Evolutionary conservation across 2,888 invertebrate species (phyloP).

Genomic region (Synergus japonicus): DNA sequence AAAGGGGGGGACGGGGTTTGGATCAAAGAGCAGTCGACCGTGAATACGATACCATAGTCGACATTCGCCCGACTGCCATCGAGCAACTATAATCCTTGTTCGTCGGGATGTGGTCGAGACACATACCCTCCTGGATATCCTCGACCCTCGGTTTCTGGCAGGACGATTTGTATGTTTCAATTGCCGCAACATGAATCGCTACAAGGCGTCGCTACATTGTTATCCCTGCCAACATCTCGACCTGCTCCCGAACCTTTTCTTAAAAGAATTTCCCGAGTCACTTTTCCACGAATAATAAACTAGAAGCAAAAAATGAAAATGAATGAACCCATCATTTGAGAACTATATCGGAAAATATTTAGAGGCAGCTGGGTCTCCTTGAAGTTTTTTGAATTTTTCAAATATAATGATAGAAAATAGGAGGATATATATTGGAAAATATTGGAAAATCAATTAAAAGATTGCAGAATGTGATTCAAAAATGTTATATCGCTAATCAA

Average conservation of each 20-base stretch:
- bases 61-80: constrained; percentile 61
- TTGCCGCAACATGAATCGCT: constrained; percentile 59
- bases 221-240: constrained; percentile 48
- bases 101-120: constrained; percentile 47
- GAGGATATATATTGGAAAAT: too few species aligned
- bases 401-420: too few species aligned
- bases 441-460: not conserved
- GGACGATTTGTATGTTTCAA: constrained; percentile 71
- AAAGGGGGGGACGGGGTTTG: not conserved
- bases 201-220: constrained; percentile 53
- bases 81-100: constrained; percentile 64
- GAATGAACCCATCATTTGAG: constrained; percentile 40
- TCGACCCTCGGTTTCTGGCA: constrained; percentile 60
- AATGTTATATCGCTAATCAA: not conserved
- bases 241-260: constrained; percentile 40
- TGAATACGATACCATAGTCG: constrained; percentile 72
- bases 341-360: too few species aligned
- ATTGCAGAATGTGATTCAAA: not conserved
- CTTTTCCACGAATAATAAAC: constrained; percentile 49
- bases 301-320: constrained; percentile 33
- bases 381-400: too few species aligned
- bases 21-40: constrained; percentile 66
- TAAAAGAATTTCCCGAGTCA: constrained; percentile 43
- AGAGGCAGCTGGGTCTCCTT: too few species aligned
- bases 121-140: constrained; percentile 43